A percentile compares a stretch with the other conserved stretches of the same genome.
Conservation (phyloP, 2,888 invertebrate species). For the Pocota personata region DNA sequence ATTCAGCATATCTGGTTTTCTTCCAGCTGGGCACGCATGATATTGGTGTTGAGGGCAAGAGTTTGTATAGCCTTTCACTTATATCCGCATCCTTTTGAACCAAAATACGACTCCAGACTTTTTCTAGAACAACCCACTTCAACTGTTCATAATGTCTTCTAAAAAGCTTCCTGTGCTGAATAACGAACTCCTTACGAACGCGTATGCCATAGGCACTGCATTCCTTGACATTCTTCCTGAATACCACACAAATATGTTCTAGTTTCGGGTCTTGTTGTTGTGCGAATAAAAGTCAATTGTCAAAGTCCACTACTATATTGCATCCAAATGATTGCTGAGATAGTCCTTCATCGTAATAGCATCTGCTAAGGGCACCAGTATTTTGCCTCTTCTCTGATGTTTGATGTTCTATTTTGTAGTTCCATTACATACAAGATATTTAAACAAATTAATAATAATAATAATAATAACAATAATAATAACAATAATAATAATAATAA, state of each 20-base stretch:
- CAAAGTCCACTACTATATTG: not conserved
- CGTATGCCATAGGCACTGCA: too few species aligned
- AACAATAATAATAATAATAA: too few species aligned
- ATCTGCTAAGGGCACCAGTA: not conserved
- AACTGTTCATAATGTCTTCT: too few species aligned
- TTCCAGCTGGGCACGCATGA: not conserved
- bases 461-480: too few species aligned
- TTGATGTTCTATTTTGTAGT: constrained; percentile 13
- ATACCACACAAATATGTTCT: not conserved
- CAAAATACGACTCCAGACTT: too few species aligned
- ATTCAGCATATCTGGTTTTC: not conserved
- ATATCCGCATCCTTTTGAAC: not conserved
- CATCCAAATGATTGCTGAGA: too few species aligned
- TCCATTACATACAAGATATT: too few species aligned
- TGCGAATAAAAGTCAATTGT: not conserved
- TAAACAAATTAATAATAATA: too few species aligned
- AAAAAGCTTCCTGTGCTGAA: too few species aligned
- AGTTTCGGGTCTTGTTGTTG: not conserved
- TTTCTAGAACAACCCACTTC: not conserved
- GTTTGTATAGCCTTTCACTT: not conserved
- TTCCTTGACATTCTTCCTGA: not conserved
- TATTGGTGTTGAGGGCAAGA: not conserved
- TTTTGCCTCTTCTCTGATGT: not conserved
- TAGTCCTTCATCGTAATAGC: not conserved
- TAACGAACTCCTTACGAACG: too few species aligned